Evolutionary conservation across 2,797 vertebrate species (phyloP), one percentile per base, ranked within the genome.

Genomic region (Brotula barbata): DNA sequence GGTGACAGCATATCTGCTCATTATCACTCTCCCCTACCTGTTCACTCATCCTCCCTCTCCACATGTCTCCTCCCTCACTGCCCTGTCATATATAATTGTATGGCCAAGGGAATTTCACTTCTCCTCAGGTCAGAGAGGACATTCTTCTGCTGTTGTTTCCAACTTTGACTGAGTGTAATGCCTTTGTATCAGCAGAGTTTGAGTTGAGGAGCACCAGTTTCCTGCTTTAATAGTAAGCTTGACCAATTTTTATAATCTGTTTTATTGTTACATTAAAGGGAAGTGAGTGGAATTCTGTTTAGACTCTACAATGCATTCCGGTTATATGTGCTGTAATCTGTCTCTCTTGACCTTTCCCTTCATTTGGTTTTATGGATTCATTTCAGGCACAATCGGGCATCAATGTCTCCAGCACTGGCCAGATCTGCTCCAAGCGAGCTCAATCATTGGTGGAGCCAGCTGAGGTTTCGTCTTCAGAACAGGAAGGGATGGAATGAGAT

Each of bases 401-500:
- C 41, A 36, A 92, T 92, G 90, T 71, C 88, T 61, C 87, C 90
- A 8, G 81, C 89, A 58, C 55, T 92, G 58, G 84, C 87, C 28
- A 77, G 84, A 69, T 89, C 89, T 13, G 89, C 90, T 83, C 87
- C 87, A 0, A 85, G 86, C 1, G 84, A 91, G 83, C 86, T 93
- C 74, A 90, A 87, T 79, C 90, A 92, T 31, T 92, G 92, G 89
- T 96, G 94, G 94, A 94, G 74, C 53, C 88, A 91, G 73, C 69
- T 96, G 56, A 90, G 86, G 64, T 92, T 91, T 77, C 93, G 92
- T 61, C 75, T 93, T 34, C 89, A 91, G 68, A 89, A 91, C 80
- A 92, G 88, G 67, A 93, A 93, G 58, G 89, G 91, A 74, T 92
- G 93, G 92, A 85, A 91, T 17, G 90, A 93, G 86, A 89, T 90